Conservation (phyloP, 2,797 vertebrate species). For the Dendrocincla fuliginosa region DNA sequence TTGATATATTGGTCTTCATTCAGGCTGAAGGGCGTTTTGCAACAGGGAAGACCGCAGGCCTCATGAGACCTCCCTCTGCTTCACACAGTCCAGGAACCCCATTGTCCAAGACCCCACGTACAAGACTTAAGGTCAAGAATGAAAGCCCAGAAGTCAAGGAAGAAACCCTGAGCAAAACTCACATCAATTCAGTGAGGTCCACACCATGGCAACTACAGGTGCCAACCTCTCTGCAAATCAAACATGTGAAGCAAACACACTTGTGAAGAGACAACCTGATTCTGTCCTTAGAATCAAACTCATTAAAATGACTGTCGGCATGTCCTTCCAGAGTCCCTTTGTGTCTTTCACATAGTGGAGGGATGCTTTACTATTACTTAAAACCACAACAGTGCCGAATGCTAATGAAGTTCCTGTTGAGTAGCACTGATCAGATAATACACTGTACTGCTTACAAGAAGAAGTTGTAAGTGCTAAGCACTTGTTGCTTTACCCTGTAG, state of each 20-base stretch:
- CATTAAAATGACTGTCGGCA: background rate
- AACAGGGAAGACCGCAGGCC: background rate
- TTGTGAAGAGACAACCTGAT: background rate
- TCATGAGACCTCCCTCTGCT: background rate
- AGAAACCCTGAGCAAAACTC: background rate
- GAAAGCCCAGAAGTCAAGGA: background rate
- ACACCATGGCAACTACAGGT: background rate
- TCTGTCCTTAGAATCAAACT: background rate
- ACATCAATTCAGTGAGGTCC: fast-evolving
- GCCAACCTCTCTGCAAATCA: background rate
- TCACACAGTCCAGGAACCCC: background rate
- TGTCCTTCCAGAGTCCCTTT: background rate
- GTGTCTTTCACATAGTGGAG: background rate
- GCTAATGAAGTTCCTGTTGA: constrained; percentile 64
- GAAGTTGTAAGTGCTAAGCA: background rate
- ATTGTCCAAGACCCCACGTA: background rate
- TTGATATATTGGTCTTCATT: background rate
- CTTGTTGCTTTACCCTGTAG: background rate
- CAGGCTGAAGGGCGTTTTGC: background rate
- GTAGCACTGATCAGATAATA: constrained; percentile 51
- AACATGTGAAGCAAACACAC: background rate
- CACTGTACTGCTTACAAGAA: background rate
- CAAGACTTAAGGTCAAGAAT: background rate
- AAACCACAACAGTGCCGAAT: constrained; percentile 39
- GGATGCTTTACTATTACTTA: constrained; percentile 52